These are phyloP conservation scores for Sebastes trivittatus DNA, from an alignment of 2,797 vertebrate genomes.

Conservation along the genomic window DNA sequence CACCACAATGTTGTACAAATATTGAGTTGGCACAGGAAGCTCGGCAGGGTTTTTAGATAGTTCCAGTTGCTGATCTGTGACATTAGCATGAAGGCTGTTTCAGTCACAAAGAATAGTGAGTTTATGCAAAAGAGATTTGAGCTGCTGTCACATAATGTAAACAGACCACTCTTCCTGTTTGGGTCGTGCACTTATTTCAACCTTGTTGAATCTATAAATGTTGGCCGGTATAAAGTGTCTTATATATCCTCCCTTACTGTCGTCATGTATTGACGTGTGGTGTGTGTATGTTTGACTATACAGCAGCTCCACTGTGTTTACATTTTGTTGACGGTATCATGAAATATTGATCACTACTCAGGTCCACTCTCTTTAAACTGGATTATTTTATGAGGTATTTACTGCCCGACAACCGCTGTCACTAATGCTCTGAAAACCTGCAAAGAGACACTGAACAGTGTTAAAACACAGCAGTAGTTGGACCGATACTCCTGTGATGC, in stretches of 20 bases:
- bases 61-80: conserved; percentile 49
- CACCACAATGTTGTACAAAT: conserved; percentile 32
- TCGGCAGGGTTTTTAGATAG: conserved; percentile 41
- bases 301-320: neutral
- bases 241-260: neutral
- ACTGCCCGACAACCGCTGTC: neutral
- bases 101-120: conserved; percentile 12
- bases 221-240: neutral
- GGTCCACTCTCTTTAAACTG: conserved; percentile 30
- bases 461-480: conserved; percentile 6
- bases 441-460: neutral
- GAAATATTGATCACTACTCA: conserved; percentile 28
- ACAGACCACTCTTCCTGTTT: neutral
- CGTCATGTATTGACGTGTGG: neutral
- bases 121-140: conserved; percentile 26
- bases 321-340: conserved; percentile 28
- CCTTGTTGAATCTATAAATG: conserved; percentile 3
- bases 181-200: neutral
- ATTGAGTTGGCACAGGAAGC: conserved; percentile 32
- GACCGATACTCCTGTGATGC: conserved; percentile 5
- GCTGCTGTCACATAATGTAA: conserved; percentile 12
- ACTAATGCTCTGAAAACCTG: neutral
- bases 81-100: conserved; percentile 32
- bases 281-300: neutral
- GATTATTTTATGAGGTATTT: conserved; percentile 43